Evolutionary conservation across 1,140 invertebrate species (phyloP).

Genomic region (Gonatopus flavifemur): DNA sequence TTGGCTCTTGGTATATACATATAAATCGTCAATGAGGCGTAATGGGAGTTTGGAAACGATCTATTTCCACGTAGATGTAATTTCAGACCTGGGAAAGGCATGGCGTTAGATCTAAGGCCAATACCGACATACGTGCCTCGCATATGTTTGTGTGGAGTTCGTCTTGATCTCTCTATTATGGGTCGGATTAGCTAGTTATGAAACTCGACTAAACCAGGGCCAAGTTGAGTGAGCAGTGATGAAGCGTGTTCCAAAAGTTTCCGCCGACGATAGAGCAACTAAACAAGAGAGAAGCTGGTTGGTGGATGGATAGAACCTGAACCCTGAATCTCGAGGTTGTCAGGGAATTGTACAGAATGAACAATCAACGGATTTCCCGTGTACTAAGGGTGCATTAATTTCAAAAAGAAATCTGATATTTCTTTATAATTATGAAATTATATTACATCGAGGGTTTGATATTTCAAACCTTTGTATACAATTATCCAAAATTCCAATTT

Average conservation of each 20-base stretch:
- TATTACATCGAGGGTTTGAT: no score
- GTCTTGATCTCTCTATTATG: conserved; percentile 51
- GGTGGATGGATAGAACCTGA: no score
- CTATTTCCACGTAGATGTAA: conserved; percentile 13
- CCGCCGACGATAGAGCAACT: conserved; percentile 12
- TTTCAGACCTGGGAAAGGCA: conserved; percentile 3
- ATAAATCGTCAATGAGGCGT: no score
- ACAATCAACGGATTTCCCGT: conserved; percentile 23
- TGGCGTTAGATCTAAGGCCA: neutral
- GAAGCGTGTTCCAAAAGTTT: conserved; percentile 41
- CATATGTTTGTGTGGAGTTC: conserved; percentile 21
- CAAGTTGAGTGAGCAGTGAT: conserved; percentile 35
- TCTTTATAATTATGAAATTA: no score
- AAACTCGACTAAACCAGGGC: conserved; percentile 42
- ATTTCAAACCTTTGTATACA: no score
- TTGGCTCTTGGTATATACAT: no score
- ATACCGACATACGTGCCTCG: neutral
- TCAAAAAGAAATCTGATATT: no score
- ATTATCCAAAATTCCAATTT: no score
- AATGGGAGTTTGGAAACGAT: conserved; percentile 11
- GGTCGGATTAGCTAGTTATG: conserved; percentile 51
- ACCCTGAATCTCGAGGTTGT: no score
- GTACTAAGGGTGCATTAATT: no score
- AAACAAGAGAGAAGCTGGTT: no score
- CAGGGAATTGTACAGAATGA: conserved; percentile 33